Base-by-base conservation (phyloP, 2,888 invertebrate genomes). In the Scelioninae gen. 2 region DNA sequence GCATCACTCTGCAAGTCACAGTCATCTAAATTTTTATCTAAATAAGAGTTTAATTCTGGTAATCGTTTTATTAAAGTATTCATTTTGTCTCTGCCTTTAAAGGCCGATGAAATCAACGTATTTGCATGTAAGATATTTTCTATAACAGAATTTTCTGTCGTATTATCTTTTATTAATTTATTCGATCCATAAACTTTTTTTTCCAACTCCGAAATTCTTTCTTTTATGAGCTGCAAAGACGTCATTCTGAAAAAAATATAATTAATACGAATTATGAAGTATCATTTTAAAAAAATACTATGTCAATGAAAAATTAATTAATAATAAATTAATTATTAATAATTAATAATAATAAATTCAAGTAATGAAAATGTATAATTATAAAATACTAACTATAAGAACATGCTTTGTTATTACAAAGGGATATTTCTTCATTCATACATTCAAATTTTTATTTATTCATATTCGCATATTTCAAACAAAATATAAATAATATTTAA, bases 61-160 rank as follows among this genome's bases (percentile, higher is more conserved):
- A 89, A 81, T 57, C 87, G 83, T 75, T 87, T 85, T 41, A 88
- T 81, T 37, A 88, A 84, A 0, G 82, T 79, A 43, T 86, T 87
- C 13, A 87, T 84, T 13, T 87, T 87, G 72, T 89, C 88, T 39
- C 89, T 85, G 55, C 89, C 88, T 68, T 88, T 88, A 13, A 89
- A 76, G 1, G 89, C 88, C 5, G 89, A 87, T 2, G 87, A 84
- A 22, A 89, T 87, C 78, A 89, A 84, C 0, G 87, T 88, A 75
- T 89, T 87, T 0, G 86, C 86, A 78, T 88, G 86, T 11, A 87
- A 35, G 7, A 89, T 82, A 64, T 85, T 84, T 70, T 88, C 88
- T 0, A 87, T 81, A 9, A 89, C 81, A n/a, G 84, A 79, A 72
- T 76, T 83, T 70, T 84, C 82, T 6, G 81, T 81, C 37, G 80